Conservation (phyloP, 2,888 invertebrate genomes). For the Idaea biselata region DNA sequence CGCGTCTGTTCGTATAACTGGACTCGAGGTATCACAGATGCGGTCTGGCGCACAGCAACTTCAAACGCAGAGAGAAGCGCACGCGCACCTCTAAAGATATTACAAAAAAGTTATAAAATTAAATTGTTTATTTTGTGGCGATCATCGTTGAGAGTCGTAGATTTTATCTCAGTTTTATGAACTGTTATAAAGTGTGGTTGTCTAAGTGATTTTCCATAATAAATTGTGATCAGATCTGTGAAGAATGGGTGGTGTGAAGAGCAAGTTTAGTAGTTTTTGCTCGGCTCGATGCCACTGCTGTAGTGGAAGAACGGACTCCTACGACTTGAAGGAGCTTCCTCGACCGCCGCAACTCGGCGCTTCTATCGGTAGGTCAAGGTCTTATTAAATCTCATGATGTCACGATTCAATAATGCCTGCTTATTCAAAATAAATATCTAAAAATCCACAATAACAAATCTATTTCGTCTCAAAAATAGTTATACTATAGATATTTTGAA, state of each 20-base stretch:
- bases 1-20: conserved; percentile 19
- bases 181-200: conserved; percentile 31
- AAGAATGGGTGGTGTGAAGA: conserved; percentile 64
- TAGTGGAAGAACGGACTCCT: conserved; percentile 47
- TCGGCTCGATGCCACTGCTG: conserved; percentile 50
- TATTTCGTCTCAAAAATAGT: not conserved
- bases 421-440: conserved; percentile 8
- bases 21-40: conserved; percentile 18
- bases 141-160: conserved; percentile 46
- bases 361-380: conserved; percentile 59
- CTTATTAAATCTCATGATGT: conserved; percentile 28
- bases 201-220: conserved; percentile 28
- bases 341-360: conserved; percentile 57
- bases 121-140: conserved; percentile 57
- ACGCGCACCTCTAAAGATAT: conserved; percentile 16
- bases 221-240: conserved; percentile 18
- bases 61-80: conserved; percentile 19
- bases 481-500: not conserved
- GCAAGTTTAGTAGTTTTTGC: conserved; percentile 51
- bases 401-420: conserved; percentile 21
- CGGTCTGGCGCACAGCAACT: conserved; percentile 20
- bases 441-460: conserved; percentile 7
- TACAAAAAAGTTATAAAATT: conserved; percentile 13
- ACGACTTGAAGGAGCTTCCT: conserved; percentile 65
- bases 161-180: conserved; percentile 49